Base-by-base conservation (phyloP, 2,797 vertebrate genomes). In the Myotis myotis region DNA sequence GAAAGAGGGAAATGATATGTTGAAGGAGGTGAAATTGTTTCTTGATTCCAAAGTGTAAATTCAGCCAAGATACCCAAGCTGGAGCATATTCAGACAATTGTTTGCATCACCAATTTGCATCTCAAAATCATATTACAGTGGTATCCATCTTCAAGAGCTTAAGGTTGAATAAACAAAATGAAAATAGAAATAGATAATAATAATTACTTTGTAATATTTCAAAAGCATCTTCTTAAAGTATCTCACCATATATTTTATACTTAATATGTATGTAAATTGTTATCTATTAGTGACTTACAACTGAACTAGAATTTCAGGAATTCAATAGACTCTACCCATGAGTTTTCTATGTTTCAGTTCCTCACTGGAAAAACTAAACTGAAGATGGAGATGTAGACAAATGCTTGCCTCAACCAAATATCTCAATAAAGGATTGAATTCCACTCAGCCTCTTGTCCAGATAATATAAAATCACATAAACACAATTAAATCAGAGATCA, bases 21-120 rank as follows among this genome's bases (percentile, higher is more conserved):
- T 55, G 44, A 15, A 22, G 38, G 64, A 53, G 44, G 30, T 64
- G 5, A 93, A 91, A 90, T 68, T 94, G n/a, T 85, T 88, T 94
- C 82, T 93, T 95, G 44, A 92, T 87, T 96, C 53, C 19, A 55
- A 95, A 68, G 47, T 92, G 86, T 93, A 41, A 87, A 87, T 90
- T 66, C 41, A 86, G 75, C 83, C 97, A 97, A 95, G 75, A 93
- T 66, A 89, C 47, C 33, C 78, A 96, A 90, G 91, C 55, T 91
- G 62, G 70, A 82, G 30, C 70, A 85, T 68, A 85, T 89, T 81
- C 85, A 92, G 80, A 95, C 66, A 96, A 82, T 76, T 89, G 66
- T 91, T 95, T 95, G n/a, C n/a, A 33, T 57, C 71, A 68, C 49
- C 30, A 47, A 13, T 36, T 23, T n/a, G 3, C 68, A 57, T 89